Evolutionary conservation across 2,888 invertebrate genomes (phyloP).

Genomic region (Cheilosia vernalis): DNA sequence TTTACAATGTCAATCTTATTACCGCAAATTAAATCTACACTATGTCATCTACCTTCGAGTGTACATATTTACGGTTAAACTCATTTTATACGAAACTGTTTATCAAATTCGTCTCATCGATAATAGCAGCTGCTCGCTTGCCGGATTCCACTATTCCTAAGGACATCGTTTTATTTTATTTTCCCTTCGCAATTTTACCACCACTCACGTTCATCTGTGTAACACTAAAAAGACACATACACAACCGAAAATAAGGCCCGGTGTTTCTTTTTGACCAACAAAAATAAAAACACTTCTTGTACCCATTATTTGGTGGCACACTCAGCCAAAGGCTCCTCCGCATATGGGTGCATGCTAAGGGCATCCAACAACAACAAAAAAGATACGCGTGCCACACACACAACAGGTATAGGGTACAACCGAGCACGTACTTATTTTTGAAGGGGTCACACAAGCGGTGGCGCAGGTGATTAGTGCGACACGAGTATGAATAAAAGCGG

Average conservation of each 20-base stretch:
- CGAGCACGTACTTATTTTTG: background rate
- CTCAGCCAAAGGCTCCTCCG: constrained; percentile 54
- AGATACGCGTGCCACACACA: constrained; percentile 62
- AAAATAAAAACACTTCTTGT: constrained; percentile 52
- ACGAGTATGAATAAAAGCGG: constrained; percentile 24
- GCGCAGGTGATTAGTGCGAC: constrained; percentile 46
- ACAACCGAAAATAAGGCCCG: constrained; percentile 58
- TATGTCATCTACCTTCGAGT: background rate
- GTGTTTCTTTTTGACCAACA: constrained; percentile 56
- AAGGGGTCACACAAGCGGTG: constrained; percentile 9
- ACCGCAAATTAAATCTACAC: constrained; percentile 13
- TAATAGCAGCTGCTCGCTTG: constrained; percentile 60
- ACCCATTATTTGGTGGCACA: constrained; percentile 50
- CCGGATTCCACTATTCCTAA: constrained; percentile 47
- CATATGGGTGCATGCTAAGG: background rate
- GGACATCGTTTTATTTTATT: constrained; percentile 32
- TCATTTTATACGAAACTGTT: constrained; percentile 56
- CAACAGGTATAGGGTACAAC: constrained; percentile 36
- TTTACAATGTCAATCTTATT: constrained; percentile 18
- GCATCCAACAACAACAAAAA: constrained; percentile 16
- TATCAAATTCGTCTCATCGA: constrained; percentile 69
- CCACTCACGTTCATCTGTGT: constrained; percentile 8
- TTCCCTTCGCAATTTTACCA: constrained; percentile 31
- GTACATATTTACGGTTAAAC: constrained; percentile 1
- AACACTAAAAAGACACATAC: constrained; percentile 44